Evolutionary conservation across 2,888 invertebrate species (phyloP).

Genomic region (Prosopocoilus inquinatus): DNA sequence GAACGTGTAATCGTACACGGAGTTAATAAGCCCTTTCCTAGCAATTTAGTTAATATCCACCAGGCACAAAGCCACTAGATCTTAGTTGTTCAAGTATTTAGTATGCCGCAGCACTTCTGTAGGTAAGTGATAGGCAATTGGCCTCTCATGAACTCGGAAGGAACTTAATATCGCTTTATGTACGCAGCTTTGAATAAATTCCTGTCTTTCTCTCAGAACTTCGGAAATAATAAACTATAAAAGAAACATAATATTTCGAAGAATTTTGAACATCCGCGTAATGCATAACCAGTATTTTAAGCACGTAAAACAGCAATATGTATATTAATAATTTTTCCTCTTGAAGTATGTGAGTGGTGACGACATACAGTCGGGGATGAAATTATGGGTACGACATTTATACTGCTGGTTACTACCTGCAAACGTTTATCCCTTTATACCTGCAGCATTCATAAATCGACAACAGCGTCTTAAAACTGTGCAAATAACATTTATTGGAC

Average conservation of each 20-base stretch:
- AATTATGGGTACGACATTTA: too few species aligned
- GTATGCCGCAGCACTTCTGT: slow-evolving; percentile 5
- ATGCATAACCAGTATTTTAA: background rate
- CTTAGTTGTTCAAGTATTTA: slow-evolving; percentile 3
- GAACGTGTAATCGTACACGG: too few species aligned
- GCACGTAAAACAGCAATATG: too few species aligned
- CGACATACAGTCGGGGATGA: too few species aligned
- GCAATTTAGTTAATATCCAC: slow-evolving; percentile 2
- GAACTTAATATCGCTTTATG: slow-evolving; percentile 2
- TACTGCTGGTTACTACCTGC: too few species aligned
- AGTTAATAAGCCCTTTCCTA: slow-evolving; percentile 1
- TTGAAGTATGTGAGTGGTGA: too few species aligned
- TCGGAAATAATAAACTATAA: background rate
- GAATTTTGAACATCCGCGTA: background rate
- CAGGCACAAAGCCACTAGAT: background rate
- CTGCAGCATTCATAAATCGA: too few species aligned
- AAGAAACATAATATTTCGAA: too few species aligned
- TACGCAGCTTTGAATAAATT: slow-evolving; percentile 1
- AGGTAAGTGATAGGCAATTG: slow-evolving; percentile 12
- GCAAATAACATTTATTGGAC: too few species aligned
- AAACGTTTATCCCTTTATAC: too few species aligned
- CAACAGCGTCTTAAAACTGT: too few species aligned
- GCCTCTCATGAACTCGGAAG: slow-evolving; percentile 6
- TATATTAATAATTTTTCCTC: too few species aligned
- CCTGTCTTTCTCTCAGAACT: background rate